Base-by-base conservation (phyloP, 2,888 invertebrate species). In the Callinectes sapidus region DNA sequence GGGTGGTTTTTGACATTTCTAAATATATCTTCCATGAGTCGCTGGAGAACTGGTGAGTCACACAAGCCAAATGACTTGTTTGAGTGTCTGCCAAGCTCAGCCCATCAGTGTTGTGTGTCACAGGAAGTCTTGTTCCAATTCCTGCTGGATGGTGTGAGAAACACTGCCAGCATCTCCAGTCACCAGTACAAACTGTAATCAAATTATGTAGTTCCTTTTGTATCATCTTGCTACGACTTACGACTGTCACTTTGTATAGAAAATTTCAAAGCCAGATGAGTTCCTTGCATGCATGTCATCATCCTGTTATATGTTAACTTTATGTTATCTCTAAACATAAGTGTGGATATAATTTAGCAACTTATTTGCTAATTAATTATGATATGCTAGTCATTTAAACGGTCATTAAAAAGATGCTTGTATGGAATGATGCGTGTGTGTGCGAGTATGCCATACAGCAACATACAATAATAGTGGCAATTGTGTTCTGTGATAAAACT, bases 151-250 rank as follows among this genome's bases (percentile, higher is more conserved):
- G 32, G 35, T 81, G 35, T 35, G 81, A 8, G 81, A 81, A 81
- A 81, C 81, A 81, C 32, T 32, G 35, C 81, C 35, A 16, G 35
- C 35, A 81, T 81, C 81, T 81, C 35, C 81, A 81, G 81, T 81
- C 81, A 81, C 81, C 35, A 81, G 81, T 81, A 81, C 81, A 81
- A 81, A 81, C 81, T 35, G 18, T 81, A 81, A 81, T 81, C 81
- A 81, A 81, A 81, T 81, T 32, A 48, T 48, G 48, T 48, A 35
- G 81, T 81, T 81, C 81, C 81, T 81, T 81, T 35, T 81, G 32
- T 81, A 81, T 81, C 81, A 81, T 81, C 35, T 81, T 81, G 8
- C 32, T 81, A 16, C 35, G 18, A 81, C 32, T 32, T 35, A 35
- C 16, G 16, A 81, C 16, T 81, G 28, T 81, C 81, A 81, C 32